Percentiles rank a stretch among this genome's conserved stretches.
phyloP scores from a whole-genome alignment of 2,797 vertebrate species.

The Notolepis coatsorum region DNA sequence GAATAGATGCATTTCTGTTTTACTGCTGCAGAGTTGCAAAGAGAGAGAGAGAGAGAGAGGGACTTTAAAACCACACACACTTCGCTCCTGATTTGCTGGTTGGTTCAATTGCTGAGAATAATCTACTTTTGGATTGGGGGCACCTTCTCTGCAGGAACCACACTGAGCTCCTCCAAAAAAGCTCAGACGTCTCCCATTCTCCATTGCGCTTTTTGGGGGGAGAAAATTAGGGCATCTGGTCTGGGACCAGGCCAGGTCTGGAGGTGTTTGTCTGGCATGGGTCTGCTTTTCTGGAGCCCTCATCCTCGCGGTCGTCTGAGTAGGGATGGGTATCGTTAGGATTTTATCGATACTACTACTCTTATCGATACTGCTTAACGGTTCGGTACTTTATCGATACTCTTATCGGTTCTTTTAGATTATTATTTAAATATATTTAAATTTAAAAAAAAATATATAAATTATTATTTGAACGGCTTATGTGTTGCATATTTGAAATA shows the following conservation, averaged over 20 bases:
- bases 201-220: not conserved
- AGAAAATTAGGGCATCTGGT: conserved; percentile 31
- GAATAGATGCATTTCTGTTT: not conserved
- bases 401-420: too few species aligned
- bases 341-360: too few species aligned
- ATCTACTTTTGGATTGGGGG: conserved; percentile 22
- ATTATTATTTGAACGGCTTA: too few species aligned
- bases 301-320: not conserved
- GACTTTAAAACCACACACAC: too few species aligned
- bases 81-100: conserved; percentile 1
- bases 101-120: not conserved
- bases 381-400: too few species aligned
- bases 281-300: conserved; percentile 14
- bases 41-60: too few species aligned
- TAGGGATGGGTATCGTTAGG: too few species aligned
- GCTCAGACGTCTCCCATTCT: not conserved
- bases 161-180: conserved; percentile 16
- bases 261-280: conserved; percentile 46
- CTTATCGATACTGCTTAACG: too few species aligned
- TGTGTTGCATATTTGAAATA: too few species aligned
- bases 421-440: too few species aligned
- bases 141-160: not conserved
- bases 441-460: too few species aligned
- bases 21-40: too few species aligned
- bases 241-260: conserved; percentile 24